Evolutionary conservation across 2,888 invertebrate species (phyloP).

Genomic region (Phengaris alcon): DNA sequence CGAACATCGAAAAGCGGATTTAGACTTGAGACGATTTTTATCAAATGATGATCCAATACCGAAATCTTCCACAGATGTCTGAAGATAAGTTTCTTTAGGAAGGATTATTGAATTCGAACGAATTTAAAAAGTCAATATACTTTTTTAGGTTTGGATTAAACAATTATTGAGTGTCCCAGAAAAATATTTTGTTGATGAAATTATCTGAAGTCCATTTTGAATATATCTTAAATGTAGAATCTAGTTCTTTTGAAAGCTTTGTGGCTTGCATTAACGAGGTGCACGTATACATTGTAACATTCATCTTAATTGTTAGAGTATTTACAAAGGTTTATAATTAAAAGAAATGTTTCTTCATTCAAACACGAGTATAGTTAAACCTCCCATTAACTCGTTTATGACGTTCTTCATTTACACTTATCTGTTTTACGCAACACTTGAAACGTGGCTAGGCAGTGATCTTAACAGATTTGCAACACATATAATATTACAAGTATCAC

Average conservation of each 20-base stretch:
- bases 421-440: background rate
- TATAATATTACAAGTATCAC: background rate
- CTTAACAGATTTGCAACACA: background rate
- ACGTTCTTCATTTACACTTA: background rate
- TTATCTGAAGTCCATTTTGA: background rate
- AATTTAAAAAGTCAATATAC: slow-evolving; percentile 3
- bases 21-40: slow-evolving; percentile 25
- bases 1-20: slow-evolving; percentile 25
- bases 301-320: slow-evolving; percentile 11
- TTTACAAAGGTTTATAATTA: slow-evolving; percentile 19
- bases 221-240: background rate
- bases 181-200: background rate
- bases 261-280: background rate
- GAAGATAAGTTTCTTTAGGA: slow-evolving; percentile 21
- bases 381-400: slow-evolving; percentile 9
- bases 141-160: background rate
- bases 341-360: slow-evolving; percentile 12
- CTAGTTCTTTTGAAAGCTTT: slow-evolving; percentile 10
- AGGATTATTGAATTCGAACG: slow-evolving; percentile 19
- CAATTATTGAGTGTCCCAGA: background rate
- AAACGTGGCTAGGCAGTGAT: background rate
- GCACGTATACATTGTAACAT: slow-evolving; percentile 13
- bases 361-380: background rate
- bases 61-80: slow-evolving; percentile 21
- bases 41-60: slow-evolving; percentile 22